These are phyloP conservation scores for Tragelaphus strepsiceros DNA, from an alignment of 2,113 vertebrate genomes.

Conservation along the genomic window DNA sequence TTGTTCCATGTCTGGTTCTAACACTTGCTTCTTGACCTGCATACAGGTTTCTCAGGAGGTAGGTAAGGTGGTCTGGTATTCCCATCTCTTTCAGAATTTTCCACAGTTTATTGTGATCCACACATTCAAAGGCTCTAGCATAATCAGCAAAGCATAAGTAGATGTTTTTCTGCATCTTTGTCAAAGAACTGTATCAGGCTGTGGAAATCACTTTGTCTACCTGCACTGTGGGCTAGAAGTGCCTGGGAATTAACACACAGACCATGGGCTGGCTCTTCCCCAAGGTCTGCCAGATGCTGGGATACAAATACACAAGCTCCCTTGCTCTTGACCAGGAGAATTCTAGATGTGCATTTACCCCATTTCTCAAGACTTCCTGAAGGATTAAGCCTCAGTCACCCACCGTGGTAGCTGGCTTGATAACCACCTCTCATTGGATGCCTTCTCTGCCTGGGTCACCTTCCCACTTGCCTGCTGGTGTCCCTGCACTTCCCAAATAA, in stretches of 20 bases:
- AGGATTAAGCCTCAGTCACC: background rate
- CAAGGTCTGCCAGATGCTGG: background rate
- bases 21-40: background rate
- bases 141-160: background rate
- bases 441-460: background rate
- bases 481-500: background rate
- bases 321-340: background rate
- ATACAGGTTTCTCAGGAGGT: background rate
- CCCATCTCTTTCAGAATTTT: background rate
- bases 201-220: background rate
- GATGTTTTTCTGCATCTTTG: background rate
- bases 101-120: background rate
- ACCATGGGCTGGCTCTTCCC: background rate
- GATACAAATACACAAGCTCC: background rate
- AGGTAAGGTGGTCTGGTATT: background rate
- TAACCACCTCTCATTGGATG: background rate
- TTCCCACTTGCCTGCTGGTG: background rate
- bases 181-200: background rate
- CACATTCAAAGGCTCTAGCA: background rate
- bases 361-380: background rate
- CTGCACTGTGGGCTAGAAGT: background rate
- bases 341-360: background rate
- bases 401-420: background rate
- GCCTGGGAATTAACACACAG: background rate
- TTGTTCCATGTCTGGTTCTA: background rate